A percentile compares a stretch with the other conserved stretches of the same genome.
phyloP scores from a whole-genome alignment of 1,140 invertebrate species.

The Glomeris maerens region DNA sequence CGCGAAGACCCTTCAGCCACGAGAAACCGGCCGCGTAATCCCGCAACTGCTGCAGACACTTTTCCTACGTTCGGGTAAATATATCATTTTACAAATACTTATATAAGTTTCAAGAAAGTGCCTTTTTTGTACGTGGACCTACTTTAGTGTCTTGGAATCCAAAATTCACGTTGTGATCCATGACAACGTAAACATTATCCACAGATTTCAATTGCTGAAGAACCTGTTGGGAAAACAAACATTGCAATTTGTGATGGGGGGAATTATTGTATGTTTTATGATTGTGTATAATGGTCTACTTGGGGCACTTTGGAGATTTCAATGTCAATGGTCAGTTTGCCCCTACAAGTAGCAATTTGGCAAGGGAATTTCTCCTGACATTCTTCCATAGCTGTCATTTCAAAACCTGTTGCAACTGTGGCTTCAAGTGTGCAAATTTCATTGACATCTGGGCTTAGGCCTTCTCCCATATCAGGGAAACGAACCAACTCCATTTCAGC shows the following conservation, averaged over 20 bases:
- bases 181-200: slow-evolving; percentile 34
- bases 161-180: slow-evolving; percentile 26
- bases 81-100: not conserved
- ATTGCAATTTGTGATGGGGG: not conserved
- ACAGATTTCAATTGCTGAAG: slow-evolving; percentile 34
- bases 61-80: slow-evolving; percentile 20
- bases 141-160: slow-evolving; percentile 26
- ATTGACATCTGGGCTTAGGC: not conserved
- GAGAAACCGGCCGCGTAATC: slow-evolving; percentile 28
- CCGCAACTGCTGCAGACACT: slow-evolving; percentile 29
- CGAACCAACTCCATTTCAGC: too few relatives aligned
- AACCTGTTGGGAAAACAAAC: slow-evolving; percentile 26
- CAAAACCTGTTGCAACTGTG: slow-evolving; percentile 39
- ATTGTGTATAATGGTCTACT: not conserved
- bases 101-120: not conserved
- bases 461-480: too few relatives aligned
- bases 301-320: slow-evolving; percentile 27
- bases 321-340: slow-evolving; percentile 37
- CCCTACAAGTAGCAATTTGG: slow-evolving; percentile 27
- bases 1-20: slow-evolving; percentile 32
- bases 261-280: too few relatives aligned
- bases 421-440: slow-evolving; percentile 28
- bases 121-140: slow-evolving; percentile 3
- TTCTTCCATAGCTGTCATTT: slow-evolving; percentile 38
- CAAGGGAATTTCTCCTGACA: slow-evolving; percentile 35